Evolutionary conservation across 1,140 invertebrate species (phyloP).

Genomic region (Diabrotica virgifera): DNA sequence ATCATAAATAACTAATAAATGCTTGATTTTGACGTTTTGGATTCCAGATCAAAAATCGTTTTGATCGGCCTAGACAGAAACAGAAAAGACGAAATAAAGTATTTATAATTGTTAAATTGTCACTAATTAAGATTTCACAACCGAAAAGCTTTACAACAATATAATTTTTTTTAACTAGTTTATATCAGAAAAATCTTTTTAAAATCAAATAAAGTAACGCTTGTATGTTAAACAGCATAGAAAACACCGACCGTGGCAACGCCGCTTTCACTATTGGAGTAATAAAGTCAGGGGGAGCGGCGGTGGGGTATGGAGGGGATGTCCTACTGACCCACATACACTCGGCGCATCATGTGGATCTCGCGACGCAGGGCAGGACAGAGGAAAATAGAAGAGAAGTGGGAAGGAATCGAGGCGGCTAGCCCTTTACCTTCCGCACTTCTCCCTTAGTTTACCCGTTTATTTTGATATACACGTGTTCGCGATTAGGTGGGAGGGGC

Average conservation of each 20-base stretch:
- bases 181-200: too few species aligned
- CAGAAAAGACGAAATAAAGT: too few species aligned
- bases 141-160: too few species aligned
- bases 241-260: conserved; percentile 17
- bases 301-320: conserved; percentile 54
- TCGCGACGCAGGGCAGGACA: conserved; percentile 9
- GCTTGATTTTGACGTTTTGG: too few species aligned
- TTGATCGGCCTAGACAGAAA: too few species aligned
- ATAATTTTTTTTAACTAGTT: too few species aligned
- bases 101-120: too few species aligned
- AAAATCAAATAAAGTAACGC: too few species aligned
- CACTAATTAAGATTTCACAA: too few species aligned
- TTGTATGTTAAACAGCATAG: too few species aligned
- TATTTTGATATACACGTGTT: conserved; percentile 1
- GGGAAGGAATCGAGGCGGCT: conserved; percentile 8
- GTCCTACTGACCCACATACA: conserved; percentile 67
- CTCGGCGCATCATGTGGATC: conserved; percentile 41
- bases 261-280: conserved; percentile 40
- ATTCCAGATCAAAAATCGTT: too few species aligned
- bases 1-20: too few species aligned
- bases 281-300: conserved; percentile 49
- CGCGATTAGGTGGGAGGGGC: not conserved
- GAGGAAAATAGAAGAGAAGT: not conserved
- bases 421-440: conserved; percentile 42
- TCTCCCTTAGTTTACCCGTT: conserved; percentile 23